These are phyloP conservation scores for Lasioglossum pauxillum DNA, from an alignment of 2,888 invertebrate species.

Conservation along the genomic window DNA sequence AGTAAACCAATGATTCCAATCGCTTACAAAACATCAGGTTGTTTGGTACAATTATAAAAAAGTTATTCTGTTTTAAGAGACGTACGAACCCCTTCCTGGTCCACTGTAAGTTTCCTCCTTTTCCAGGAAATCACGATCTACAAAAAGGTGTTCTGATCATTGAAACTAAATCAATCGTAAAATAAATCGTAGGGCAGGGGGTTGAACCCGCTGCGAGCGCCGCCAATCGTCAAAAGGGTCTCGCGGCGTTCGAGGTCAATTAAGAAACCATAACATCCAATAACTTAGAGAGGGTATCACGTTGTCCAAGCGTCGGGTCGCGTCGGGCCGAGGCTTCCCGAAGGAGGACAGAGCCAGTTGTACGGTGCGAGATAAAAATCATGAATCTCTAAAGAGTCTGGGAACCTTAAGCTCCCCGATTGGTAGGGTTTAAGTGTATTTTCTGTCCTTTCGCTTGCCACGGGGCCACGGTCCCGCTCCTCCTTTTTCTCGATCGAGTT, in stretches of 20 bases:
- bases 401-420: conserved; percentile 38
- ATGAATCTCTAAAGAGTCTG: conserved; percentile 21
- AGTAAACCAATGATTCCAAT: too few species aligned
- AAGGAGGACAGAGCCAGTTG: background rate
- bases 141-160: too few species aligned
- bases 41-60: too few species aligned
- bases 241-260: background rate
- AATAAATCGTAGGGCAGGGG: too few species aligned
- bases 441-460: background rate
- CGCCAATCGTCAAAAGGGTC: background rate
- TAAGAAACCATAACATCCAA: conserved; percentile 6
- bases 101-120: too few species aligned
- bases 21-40: too few species aligned
- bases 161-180: too few species aligned
- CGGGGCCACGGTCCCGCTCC: background rate
- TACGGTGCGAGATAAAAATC: conserved; percentile 7
- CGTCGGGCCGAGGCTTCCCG: background rate
- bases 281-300: background rate
- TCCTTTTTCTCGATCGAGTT: conserved; percentile 39
- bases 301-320: background rate
- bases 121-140: too few species aligned
- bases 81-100: too few species aligned
- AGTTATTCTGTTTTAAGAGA: too few species aligned
- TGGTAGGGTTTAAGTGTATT: conserved; percentile 19
- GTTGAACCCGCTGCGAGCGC: background rate